Conservation (phyloP, 2,113 vertebrate genomes). For the Synchiropus splendidus region DNA sequence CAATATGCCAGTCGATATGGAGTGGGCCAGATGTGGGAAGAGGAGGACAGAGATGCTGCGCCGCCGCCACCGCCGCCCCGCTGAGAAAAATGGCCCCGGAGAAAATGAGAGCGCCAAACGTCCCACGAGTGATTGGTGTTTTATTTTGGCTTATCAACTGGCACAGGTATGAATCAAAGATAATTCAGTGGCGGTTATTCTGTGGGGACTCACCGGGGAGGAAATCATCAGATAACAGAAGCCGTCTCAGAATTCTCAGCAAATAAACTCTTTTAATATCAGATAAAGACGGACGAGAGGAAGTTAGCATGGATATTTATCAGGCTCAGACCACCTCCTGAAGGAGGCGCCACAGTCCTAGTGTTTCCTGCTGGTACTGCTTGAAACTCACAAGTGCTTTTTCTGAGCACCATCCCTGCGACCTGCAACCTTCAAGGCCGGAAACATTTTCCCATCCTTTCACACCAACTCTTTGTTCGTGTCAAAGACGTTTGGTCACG, state of each 20-base stretch:
- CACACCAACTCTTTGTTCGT: no score
- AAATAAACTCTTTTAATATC: no score
- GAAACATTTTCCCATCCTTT: no score
- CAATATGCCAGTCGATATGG: conserved; percentile 45
- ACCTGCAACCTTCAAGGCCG: no score
- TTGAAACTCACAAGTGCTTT: no score
- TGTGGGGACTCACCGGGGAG: conserved; percentile 3
- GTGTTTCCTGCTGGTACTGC: no score
- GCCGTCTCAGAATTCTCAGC: not conserved
- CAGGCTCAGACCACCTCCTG: no score
- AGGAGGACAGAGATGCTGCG: conserved; percentile 19
- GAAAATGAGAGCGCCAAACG: conserved; percentile 29
- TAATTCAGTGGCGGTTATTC: conserved; percentile 19
- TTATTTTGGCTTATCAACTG: conserved; percentile 30
- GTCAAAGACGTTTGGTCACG: no score
- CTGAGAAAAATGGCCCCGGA: conserved; percentile 35
- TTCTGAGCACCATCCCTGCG: no score
- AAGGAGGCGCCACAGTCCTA: no score
- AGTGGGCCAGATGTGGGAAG: conserved; percentile 37
- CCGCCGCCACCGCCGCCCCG: conserved; percentile 14
- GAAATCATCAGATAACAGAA: conserved; percentile 7
- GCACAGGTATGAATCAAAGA: conserved; percentile 26
- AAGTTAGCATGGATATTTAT: no score
- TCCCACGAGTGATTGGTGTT: conserved; percentile 14
- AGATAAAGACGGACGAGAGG: no score